phyloP scores from a whole-genome alignment of 2,113 vertebrate species.

The Notarius quadriscutis region DNA sequence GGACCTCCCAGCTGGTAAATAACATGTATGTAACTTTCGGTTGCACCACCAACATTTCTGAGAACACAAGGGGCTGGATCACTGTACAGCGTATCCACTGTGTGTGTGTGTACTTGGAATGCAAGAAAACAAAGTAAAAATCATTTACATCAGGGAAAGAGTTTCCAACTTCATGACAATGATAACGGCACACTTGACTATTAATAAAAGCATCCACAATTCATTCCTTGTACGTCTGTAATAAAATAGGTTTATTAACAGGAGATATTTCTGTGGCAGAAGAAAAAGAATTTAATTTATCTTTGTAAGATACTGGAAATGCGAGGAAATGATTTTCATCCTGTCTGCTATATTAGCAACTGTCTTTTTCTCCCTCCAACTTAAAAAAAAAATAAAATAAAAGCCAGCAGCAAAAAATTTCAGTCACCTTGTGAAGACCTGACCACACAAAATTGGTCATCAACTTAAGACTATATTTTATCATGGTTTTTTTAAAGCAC shows the following conservation, averaged over 20 bases:
- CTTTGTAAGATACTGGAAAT: neutral
- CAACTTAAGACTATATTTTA: conserved; percentile 73
- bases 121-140: neutral
- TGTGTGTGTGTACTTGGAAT: too few relatives aligned
- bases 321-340: conserved; percentile 71
- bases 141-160: neutral
- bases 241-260: neutral
- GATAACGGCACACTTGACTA: neutral
- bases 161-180: neutral
- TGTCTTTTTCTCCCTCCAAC: conserved; percentile 40
- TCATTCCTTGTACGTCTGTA: neutral
- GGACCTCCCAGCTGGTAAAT: too few relatives aligned
- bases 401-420: conserved; percentile 46
- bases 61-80: too few relatives aligned
- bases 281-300: neutral
- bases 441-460: conserved; percentile 75
- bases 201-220: neutral
- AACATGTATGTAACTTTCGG: too few relatives aligned
- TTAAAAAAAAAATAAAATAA: conserved; percentile 41
- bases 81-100: too few relatives aligned
- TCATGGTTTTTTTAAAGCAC: conserved; percentile 69
- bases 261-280: neutral
- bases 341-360: conserved; percentile 66
- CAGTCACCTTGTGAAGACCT: conserved; percentile 71
- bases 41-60: too few relatives aligned